Conservation (phyloP, 2,797 vertebrate species). For the Melanotaenia pygmaea region DNA sequence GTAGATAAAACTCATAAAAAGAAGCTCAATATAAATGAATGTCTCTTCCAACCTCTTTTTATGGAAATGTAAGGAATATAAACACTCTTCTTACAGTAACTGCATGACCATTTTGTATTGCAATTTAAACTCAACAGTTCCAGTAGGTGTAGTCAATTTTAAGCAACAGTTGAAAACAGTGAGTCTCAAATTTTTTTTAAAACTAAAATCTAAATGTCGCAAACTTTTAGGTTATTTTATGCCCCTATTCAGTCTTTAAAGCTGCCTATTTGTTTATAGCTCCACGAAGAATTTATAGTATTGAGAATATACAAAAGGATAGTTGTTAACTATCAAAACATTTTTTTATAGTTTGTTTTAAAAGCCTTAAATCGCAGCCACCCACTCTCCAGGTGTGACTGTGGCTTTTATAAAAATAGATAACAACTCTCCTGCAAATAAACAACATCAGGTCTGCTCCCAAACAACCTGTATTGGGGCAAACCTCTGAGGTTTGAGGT, state of each 20-base stretch:
- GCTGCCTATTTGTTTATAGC: neutral
- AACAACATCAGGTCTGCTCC: constrained; percentile 42
- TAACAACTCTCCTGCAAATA: constrained; percentile 30
- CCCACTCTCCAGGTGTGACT: constrained; percentile 23
- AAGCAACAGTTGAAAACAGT: neutral
- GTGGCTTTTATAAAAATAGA: constrained; percentile 39
- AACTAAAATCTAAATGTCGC: neutral
- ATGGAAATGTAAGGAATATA: neutral
- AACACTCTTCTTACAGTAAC: neutral
- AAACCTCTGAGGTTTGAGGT: constrained; percentile 28
- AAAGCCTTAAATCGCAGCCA: constrained; percentile 30
- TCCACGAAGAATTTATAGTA: neutral
- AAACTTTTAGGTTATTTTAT: neutral
- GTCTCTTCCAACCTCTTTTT: neutral
- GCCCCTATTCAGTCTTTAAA: neutral
- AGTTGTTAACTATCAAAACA: neutral
- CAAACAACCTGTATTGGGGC: constrained; percentile 46
- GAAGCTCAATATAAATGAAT: neutral
- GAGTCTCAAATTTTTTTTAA: neutral
- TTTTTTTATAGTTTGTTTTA: constrained; percentile 13
- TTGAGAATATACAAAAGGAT: neutral
- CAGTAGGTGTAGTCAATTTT: neutral
- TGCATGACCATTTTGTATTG: neutral
- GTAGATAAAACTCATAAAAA: neutral
- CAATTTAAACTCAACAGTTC: neutral